These are phyloP conservation scores for Calyptommatus sinebrachiatus DNA, from an alignment of 2,113 vertebrate genomes.

Conservation along the genomic window DNA sequence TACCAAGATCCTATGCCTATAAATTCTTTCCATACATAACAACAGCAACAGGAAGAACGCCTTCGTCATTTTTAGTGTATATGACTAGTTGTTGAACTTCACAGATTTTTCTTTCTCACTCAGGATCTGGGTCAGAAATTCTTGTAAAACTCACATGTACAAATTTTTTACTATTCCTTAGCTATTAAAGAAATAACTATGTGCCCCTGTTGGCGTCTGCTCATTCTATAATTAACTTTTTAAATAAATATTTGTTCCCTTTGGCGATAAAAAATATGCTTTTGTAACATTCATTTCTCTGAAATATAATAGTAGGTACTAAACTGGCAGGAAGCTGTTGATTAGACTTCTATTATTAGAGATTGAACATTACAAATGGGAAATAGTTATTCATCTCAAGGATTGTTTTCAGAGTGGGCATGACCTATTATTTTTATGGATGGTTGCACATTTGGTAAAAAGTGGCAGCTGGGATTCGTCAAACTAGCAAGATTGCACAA, in stretches of 20 bases:
- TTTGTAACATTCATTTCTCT: slow-evolving; percentile 7
- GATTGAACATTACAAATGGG: background rate
- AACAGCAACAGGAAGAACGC: background rate
- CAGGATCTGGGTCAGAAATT: background rate
- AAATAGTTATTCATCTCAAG: slow-evolving; percentile 13
- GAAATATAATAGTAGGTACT: background rate
- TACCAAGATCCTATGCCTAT: no score
- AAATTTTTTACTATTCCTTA: background rate
- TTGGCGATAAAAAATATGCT: slow-evolving; percentile 9
- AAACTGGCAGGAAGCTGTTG: background rate
- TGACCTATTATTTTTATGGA: background rate
- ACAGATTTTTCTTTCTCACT: background rate
- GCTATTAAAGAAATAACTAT: background rate
- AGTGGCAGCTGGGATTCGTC: background rate
- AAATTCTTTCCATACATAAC: no score
- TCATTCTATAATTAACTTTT: slow-evolving; percentile 11
- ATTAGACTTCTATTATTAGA: slow-evolving; percentile 18
- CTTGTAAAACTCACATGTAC: background rate
- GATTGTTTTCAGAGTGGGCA: background rate
- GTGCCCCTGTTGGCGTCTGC: background rate
- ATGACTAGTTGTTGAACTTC: background rate
- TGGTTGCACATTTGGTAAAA: background rate
- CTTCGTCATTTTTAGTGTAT: background rate
- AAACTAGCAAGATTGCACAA: background rate
- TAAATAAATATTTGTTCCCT: slow-evolving; percentile 8